phyloP scores from a whole-genome alignment of 2,888 invertebrate species.

The Aethes cnicana region DNA sequence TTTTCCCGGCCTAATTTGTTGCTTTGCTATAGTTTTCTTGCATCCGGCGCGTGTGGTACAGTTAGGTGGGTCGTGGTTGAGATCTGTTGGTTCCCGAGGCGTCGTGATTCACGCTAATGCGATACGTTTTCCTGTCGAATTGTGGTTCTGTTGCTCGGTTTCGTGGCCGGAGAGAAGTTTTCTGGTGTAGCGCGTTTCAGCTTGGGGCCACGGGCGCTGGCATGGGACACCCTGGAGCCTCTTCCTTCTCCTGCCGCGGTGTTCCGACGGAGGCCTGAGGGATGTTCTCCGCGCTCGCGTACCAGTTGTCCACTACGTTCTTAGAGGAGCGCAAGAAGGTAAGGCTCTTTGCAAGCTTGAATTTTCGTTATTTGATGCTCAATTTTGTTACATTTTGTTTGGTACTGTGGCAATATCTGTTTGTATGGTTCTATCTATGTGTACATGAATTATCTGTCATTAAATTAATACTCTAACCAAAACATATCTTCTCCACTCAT shows the following conservation, averaged over 20 bases:
- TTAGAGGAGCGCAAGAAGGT: conserved; percentile 66
- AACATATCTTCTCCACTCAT: too few species aligned
- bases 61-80: conserved; percentile 47
- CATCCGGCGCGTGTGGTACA: conserved; percentile 37
- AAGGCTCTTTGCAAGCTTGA: not conserved
- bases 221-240: conserved; percentile 47
- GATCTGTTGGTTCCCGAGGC: conserved; percentile 38
- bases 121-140: conserved; percentile 44
- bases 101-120: conserved; percentile 51
- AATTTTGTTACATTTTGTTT: conserved; percentile 1
- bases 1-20: conserved; percentile 54
- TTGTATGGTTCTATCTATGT: too few species aligned
- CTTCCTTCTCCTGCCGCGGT: conserved; percentile 50
- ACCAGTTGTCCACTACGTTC: conserved; percentile 71
- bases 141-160: conserved; percentile 33
- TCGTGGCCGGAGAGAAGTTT: conserved; percentile 17
- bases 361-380: not conserved
- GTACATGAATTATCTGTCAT: too few species aligned
- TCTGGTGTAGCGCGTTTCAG: not conserved
- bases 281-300: conserved; percentile 73
- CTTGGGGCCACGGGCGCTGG: not conserved
- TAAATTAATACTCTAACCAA: too few species aligned
- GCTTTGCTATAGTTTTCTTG: conserved; percentile 38
- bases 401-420: conserved; percentile 13
- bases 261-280: conserved; percentile 51